These are phyloP conservation scores for Stramonita haemastoma DNA, from an alignment of 2,888 invertebrate species.

Conservation along the genomic window DNA sequence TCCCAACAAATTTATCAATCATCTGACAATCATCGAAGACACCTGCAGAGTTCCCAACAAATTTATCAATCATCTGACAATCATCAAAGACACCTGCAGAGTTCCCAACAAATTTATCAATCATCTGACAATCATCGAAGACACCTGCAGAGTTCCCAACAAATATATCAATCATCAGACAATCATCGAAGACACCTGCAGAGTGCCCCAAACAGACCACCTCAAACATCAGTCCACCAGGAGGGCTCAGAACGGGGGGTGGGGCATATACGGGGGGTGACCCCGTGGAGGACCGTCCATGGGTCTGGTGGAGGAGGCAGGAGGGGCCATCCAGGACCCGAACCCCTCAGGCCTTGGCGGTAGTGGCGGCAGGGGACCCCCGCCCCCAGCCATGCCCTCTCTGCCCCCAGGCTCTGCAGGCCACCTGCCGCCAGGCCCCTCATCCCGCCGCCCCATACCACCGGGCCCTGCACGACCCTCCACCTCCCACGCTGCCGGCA, in stretches of 20 bases:
- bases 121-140: too few relatives aligned
- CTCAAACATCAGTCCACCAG: too few relatives aligned
- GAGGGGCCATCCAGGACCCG: slow-evolving; percentile 27
- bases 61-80: too few relatives aligned
- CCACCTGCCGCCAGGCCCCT: not conserved
- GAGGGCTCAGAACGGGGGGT: not conserved
- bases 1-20: too few relatives aligned
- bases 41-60: too few relatives aligned
- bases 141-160: too few relatives aligned
- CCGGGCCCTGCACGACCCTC: not conserved
- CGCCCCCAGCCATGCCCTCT: not conserved
- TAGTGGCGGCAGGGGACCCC: not conserved
- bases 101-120: too few relatives aligned
- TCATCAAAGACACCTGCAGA: too few relatives aligned
- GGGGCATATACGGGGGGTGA: not conserved
- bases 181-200: too few relatives aligned
- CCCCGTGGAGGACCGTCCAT: not conserved
- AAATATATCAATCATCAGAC: too few relatives aligned
- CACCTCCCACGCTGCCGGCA: not conserved
- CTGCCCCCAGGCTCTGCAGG: not conserved
- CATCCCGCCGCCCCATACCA: not conserved
- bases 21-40: too few relatives aligned
- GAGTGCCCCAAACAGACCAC: too few relatives aligned
- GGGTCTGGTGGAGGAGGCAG: not conserved
- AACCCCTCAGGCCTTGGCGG: not conserved